These are phyloP conservation scores for Pinna nobilis DNA, from an alignment of 1,140 invertebrate genomes.

Conservation along the genomic window DNA sequence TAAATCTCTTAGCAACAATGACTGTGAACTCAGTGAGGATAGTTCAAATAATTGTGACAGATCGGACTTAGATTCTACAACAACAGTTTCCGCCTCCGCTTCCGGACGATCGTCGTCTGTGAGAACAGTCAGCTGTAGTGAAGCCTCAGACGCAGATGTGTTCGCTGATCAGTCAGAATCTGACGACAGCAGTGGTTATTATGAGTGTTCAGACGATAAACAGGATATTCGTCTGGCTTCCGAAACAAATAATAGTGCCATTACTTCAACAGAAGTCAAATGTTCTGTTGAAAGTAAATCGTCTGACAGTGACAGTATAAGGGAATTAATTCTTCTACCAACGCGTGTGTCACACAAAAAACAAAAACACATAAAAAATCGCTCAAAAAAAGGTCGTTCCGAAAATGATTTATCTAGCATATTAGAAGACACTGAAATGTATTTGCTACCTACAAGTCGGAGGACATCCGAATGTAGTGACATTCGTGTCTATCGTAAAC, in stretches of 20 bases:
- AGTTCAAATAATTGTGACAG: slow-evolving; percentile 12
- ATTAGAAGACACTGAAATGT: slow-evolving; percentile 52
- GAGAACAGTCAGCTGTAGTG: slow-evolving; percentile 28
- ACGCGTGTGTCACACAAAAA: slow-evolving; percentile 28
- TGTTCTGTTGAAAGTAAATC: slow-evolving; percentile 6
- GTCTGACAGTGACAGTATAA: slow-evolving; percentile 4
- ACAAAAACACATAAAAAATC: slow-evolving; percentile 1
- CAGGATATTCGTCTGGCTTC: slow-evolving; percentile 4
- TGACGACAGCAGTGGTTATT: slow-evolving; percentile 58
- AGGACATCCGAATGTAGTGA: slow-evolving; percentile 26
- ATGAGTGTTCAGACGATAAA: slow-evolving; percentile 46
- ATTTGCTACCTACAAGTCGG: slow-evolving; percentile 46
- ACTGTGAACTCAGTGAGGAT: slow-evolving; percentile 7
- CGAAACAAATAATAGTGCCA: not conserved
- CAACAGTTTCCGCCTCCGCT: slow-evolving; percentile 58
- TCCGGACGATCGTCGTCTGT: slow-evolving; percentile 44
- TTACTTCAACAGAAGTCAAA: slow-evolving; percentile 12
- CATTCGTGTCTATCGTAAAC: slow-evolving; percentile 33
- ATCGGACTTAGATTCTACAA: slow-evolving; percentile 50
- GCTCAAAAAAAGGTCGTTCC: slow-evolving; percentile 30
- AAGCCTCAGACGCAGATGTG: slow-evolving; percentile 33
- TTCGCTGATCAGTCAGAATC: slow-evolving; percentile 53
- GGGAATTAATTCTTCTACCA: slow-evolving; percentile 24
- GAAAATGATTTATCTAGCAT: slow-evolving; percentile 29
- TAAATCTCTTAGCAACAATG: slow-evolving; percentile 32